Evolutionary conservation across 2,797 vertebrate genomes (phyloP).

Genomic region (Gallirallus australis): DNA sequence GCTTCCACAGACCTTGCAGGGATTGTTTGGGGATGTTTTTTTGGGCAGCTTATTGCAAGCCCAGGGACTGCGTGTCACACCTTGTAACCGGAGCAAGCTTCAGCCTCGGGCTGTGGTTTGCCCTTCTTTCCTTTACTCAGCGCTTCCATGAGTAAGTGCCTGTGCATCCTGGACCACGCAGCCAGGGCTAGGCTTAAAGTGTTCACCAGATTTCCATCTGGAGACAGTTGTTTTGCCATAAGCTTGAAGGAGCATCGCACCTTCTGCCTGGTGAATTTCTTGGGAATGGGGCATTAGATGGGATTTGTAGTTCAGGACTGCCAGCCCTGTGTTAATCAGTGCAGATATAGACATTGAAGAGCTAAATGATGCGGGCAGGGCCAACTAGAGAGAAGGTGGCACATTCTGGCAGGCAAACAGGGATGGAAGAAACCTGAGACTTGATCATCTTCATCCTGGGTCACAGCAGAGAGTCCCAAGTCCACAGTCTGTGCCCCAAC

Average conservation of each 20-base stretch:
- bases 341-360: background rate
- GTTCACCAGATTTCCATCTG: background rate
- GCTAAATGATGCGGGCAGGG: background rate
- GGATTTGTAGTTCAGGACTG: background rate
- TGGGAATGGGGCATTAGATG: background rate
- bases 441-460: rapidly evolving
- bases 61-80: background rate
- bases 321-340: background rate
- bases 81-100: background rate
- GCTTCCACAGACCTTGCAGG: background rate
- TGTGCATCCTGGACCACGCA: background rate
- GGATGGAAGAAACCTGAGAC: background rate
- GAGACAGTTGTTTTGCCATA: background rate
- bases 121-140: background rate
- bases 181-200: background rate
- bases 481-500: background rate
- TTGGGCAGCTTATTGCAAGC: background rate
- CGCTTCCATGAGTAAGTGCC: background rate
- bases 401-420: background rate
- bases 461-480: rapidly evolving
- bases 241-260: background rate
- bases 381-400: background rate
- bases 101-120: background rate
- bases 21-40: background rate
- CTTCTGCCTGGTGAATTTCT: background rate